Conservation (phyloP, 2,113 vertebrate species). For the Euleptes europaea region DNA sequence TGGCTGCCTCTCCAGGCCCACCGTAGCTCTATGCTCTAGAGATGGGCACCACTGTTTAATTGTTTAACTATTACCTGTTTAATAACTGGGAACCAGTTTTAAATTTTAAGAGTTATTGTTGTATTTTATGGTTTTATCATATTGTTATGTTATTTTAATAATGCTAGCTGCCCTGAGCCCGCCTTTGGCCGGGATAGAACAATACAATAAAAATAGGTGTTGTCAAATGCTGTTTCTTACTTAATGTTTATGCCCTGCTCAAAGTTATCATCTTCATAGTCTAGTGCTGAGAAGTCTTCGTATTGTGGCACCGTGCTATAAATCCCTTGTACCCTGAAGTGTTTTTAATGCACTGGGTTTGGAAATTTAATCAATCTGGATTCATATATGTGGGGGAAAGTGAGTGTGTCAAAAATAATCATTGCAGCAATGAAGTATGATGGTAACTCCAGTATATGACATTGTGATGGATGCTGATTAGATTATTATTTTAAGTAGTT, state of each 20-base stretch:
- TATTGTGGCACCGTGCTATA: background rate
- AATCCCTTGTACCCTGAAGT: background rate
- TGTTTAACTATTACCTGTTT: no score
- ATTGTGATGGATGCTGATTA: background rate
- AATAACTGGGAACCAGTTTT: no score
- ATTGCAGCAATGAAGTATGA: background rate
- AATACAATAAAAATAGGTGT: background rate
- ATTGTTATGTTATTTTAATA: no score
- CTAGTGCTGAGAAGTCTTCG: background rate
- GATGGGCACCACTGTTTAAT: no score
- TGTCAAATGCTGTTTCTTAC: background rate
- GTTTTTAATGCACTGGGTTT: background rate
- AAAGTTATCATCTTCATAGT: slow-evolving; percentile 1
- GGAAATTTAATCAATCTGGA: slow-evolving; percentile 32
- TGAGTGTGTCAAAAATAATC: slow-evolving; percentile 21
- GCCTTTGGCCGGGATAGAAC: no score
- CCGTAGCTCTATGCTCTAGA: no score
- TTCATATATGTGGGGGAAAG: slow-evolving; percentile 15
- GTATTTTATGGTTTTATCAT: no score
- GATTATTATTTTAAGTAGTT: no score
- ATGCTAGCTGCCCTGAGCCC: no score
- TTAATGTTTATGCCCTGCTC: background rate
- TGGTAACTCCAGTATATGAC: slow-evolving; percentile 6
- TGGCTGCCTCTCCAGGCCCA: no score
- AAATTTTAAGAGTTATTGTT: no score